Evolutionary conservation across 2,113 vertebrate species (phyloP).

Genomic region (cattle (Bos taurus)): ARS-UCD2.0 NC_037334.1:26936501-26937000

Average conservation of each 20-base stretch:
- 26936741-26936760: not conserved
- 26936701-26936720: not conserved
- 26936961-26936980: constrained; percentile 4
- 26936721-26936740: constrained; percentile 31
- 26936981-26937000: not conserved
- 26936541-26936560: not conserved
- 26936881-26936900: not conserved
- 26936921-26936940: constrained; percentile 17
- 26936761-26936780: constrained; percentile 1
- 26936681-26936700: not conserved
- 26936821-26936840: not conserved
- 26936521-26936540: not conserved
- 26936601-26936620: not conserved
- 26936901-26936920: not conserved
- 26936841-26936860: not conserved
- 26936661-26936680: constrained; percentile 20
- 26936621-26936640: not conserved
- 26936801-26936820: not conserved
- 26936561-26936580: not conserved
- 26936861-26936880: constrained; percentile 33
- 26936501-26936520: not conserved
- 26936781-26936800: constrained; percentile 5
- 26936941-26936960: not conserved
- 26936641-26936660: not conserved
- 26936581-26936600: not conserved